Conservation (phyloP, 1,140 invertebrate genomes). For the Drosophila burlai region DNA sequence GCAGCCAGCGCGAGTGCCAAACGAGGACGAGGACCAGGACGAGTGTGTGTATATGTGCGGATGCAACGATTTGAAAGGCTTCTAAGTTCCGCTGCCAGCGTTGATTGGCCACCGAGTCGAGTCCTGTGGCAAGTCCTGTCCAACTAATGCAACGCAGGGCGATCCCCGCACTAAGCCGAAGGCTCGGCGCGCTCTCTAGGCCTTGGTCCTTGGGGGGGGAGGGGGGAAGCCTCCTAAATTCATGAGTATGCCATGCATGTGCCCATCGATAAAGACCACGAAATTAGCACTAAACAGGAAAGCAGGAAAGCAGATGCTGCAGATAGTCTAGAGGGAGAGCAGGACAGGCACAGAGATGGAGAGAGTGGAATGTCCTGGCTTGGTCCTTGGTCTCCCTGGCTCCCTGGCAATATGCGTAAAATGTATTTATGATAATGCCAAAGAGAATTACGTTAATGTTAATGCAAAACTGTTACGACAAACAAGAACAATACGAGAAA, state of each 20-base stretch:
- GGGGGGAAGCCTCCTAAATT: slow-evolving; percentile 29
- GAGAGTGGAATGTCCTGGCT: neutral
- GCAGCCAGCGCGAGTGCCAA: slow-evolving; percentile 3
- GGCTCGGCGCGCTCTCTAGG: neutral
- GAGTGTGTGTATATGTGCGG: slow-evolving; percentile 23
- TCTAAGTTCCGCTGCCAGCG: slow-evolving; percentile 69
- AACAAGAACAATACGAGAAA: slow-evolving; percentile 81
- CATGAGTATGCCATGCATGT: slow-evolving; percentile 51
- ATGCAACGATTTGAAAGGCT: slow-evolving; percentile 81
- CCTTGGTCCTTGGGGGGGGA: neutral
- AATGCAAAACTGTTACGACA: slow-evolving; percentile 84
- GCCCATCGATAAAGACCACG: slow-evolving; percentile 42
- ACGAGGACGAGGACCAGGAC: slow-evolving; percentile 22
- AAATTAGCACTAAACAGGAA: slow-evolving; percentile 64
- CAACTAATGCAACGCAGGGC: slow-evolving; percentile 15
- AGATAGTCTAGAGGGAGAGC: slow-evolving; percentile 12
- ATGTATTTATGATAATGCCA: slow-evolving; percentile 85
- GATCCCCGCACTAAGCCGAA: no score
- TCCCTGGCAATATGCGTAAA: slow-evolving; percentile 79
- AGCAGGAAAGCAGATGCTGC: slow-evolving; percentile 47
- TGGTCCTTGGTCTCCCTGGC: neutral
- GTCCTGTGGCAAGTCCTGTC: slow-evolving; percentile 10
- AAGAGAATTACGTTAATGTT: slow-evolving; percentile 84
- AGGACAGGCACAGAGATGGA: no score
- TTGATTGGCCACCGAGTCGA: slow-evolving; percentile 69